Evolutionary conservation across 2,888 invertebrate species (phyloP), one percentile per base, ranked within the genome.

Genomic region (Oegoconia quadripuncta): DNA sequence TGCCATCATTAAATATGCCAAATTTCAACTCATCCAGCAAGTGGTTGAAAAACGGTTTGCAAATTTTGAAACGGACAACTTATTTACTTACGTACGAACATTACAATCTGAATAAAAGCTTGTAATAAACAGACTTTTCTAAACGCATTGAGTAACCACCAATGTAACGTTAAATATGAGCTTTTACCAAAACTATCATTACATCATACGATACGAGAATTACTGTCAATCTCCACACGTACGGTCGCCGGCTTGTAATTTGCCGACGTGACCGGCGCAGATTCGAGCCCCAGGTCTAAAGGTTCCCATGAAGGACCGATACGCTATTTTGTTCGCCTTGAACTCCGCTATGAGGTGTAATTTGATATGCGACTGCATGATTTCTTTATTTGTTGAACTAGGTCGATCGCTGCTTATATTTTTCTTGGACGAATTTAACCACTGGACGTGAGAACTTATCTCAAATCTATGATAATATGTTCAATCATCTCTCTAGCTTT

Each of bases 201-300:
- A 50, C 38, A 31, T 41, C 39, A 48, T 43, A 46, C 45, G 52
- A 46, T 27, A 34, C 37, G 39, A 30, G 49, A 50, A 60, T 60
- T 51, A 52, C 61, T 64, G 63, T 56, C 64, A 57, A 55, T 55
- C 51, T 39, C 47, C 49, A 52, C 75, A 78, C 77, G 79, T 74
- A 56, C 61, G 38, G 42, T 55, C 47, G 68, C 76, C 74, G 79
- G 41, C 76, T 65, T 79, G 65, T 79, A 76, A 78, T 79, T 74
- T 71, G 59, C 47, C 63, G 64, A 63, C 67, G 64, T 63, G 62
- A 56, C 49, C 52, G 35, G 46, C 48, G 44, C 43, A 37, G 39
- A 59, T 51, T 51, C 53, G 54, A 50, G 48, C 56, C 64, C 54
- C 56, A 49, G 37, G 38, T 44, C 34, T n/a, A 37, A 34, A 36